A percentile compares a stretch with the other conserved stretches of the same genome.
Conservation (phyloP, 2,888 invertebrate genomes). For the Azorinus chamasolen region DNA sequence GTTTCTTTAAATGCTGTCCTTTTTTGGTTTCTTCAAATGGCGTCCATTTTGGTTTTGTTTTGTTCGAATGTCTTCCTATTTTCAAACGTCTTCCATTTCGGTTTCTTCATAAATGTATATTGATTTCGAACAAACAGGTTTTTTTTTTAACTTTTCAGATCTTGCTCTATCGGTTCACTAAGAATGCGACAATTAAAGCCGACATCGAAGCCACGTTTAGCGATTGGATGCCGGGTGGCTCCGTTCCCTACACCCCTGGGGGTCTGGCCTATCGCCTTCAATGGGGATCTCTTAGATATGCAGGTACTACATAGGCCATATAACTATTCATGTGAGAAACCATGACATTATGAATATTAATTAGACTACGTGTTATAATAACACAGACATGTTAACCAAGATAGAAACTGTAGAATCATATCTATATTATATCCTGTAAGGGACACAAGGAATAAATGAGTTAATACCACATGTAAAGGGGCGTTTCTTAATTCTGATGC, state of each 20-base stretch:
- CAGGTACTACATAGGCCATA: too few species aligned
- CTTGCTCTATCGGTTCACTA: conserved; percentile 72
- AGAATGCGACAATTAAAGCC: conserved; percentile 65
- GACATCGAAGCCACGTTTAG: conserved; percentile 70
- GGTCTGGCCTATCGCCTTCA: conserved; percentile 72
- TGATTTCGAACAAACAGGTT: neutral
- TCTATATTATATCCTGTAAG: too few species aligned
- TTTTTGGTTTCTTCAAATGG: too few species aligned
- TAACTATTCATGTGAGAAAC: too few species aligned
- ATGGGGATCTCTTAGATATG: conserved; percentile 77
- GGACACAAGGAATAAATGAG: neutral
- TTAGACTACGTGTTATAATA: too few species aligned
- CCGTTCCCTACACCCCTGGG: conserved; percentile 72
- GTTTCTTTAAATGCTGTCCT: too few species aligned
- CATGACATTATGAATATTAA: too few species aligned
- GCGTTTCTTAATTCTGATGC: neutral
- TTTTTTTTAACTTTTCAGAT: conserved; percentile 54
- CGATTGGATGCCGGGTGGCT: conserved; percentile 72
- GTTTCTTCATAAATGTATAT: neutral
- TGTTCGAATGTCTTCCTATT: too few species aligned
- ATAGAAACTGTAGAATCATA: too few species aligned
- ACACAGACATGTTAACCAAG: too few species aligned
- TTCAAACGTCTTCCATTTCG: too few species aligned
- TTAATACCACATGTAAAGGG: neutral
- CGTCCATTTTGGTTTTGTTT: too few species aligned